Percentiles rank a stretch among this genome's conserved stretches.
Evolutionary conservation across 2,888 invertebrate species (phyloP).

Genomic region (Megaustenia siamemsis): DNA sequence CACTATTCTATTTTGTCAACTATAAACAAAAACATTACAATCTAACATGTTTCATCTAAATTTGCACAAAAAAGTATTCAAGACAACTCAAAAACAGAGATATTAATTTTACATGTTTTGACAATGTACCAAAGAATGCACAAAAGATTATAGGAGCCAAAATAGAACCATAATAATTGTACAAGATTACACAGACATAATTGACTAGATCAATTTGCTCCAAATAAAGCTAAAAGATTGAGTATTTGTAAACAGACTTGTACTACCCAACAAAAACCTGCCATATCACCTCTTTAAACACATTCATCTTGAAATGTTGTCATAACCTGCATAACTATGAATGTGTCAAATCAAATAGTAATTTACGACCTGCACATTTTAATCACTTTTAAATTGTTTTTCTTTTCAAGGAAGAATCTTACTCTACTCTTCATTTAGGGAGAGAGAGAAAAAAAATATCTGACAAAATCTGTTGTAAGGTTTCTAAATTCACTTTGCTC

Average conservation of each 20-base stretch:
- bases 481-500: no score
- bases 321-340: not conserved
- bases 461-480: no score
- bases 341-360: not conserved
- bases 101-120: not conserved
- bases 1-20: no score
- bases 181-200: conserved; percentile 66
- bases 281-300: not conserved
- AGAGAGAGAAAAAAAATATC: no score
- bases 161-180: conserved; percentile 43
- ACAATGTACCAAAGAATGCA: not conserved
- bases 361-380: no score
- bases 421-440: no score
- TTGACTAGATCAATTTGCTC: conserved; percentile 75
- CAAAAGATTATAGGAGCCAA: conserved; percentile 16
- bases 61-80: not conserved
- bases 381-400: no score
- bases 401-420: no score
- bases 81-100: conserved; percentile 7
- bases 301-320: not conserved
- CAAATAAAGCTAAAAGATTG: conserved; percentile 73
- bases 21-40: no score
- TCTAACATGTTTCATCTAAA: no score
- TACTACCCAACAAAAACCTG: conserved; percentile 43
- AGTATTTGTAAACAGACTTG: conserved; percentile 66